These are phyloP conservation scores for Ophion ventricosus DNA, from an alignment of 2,888 invertebrate genomes.

Conservation along the genomic window DNA sequence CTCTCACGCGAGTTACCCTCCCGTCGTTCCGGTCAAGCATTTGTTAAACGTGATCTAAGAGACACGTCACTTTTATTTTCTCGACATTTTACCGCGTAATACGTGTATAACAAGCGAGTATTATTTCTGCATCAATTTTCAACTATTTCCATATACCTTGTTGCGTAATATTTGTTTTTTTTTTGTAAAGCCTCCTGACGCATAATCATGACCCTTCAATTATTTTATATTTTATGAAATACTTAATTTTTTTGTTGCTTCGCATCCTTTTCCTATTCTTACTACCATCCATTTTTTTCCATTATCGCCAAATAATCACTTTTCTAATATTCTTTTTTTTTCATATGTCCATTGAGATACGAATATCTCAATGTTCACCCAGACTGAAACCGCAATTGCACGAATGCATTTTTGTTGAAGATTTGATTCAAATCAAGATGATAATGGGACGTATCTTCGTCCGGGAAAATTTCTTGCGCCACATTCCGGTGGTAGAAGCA, in stretches of 20 bases:
- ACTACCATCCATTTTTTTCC: background rate
- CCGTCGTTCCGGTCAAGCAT: slow-evolving; percentile 47
- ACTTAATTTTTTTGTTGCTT: background rate
- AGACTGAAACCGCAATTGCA: background rate
- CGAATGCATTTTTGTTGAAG: background rate
- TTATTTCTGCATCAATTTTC: background rate
- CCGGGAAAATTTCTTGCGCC: background rate
- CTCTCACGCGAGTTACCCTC: slow-evolving; percentile 18
- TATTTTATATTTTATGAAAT: background rate
- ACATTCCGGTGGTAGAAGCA: background rate
- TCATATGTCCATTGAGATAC: background rate
- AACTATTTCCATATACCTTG: too few species aligned
- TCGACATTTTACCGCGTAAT: background rate
- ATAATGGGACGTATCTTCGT: background rate
- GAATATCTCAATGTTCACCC: background rate
- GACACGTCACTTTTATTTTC: slow-evolving; percentile 25
- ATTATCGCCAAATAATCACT: background rate
- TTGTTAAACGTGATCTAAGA: slow-evolving; percentile 30
- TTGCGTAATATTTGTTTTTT: too few species aligned
- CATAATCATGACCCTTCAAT: background rate
- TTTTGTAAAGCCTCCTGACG: too few species aligned
- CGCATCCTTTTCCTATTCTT: background rate
- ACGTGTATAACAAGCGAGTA: background rate
- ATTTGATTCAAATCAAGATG: background rate
- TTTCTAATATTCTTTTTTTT: background rate